Conservation (phyloP, 2,888 invertebrate species). For the Polietes domitor region DNA sequence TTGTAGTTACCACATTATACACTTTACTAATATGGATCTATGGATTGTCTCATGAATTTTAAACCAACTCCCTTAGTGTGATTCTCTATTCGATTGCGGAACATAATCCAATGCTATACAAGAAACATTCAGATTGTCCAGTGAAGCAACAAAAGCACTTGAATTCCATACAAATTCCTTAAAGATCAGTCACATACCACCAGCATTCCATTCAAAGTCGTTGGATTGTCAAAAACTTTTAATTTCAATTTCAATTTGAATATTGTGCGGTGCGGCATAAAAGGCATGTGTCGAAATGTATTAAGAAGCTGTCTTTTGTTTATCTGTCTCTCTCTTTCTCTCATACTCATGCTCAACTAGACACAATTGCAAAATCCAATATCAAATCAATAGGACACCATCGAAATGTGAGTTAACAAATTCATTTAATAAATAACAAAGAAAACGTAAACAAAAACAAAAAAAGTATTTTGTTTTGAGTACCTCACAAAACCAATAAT, state of each 20-base stretch:
- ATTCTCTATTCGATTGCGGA: background rate
- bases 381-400: background rate
- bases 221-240: background rate
- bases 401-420: background rate
- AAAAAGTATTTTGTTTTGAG: background rate
- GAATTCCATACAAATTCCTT: constrained; percentile 6
- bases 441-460: too few species aligned
- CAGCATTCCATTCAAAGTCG: background rate
- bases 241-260: background rate
- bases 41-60: too few species aligned
- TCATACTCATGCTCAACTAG: background rate
- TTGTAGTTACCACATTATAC: too few species aligned
- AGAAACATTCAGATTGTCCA: background rate
- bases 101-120: background rate
- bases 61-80: too few species aligned
- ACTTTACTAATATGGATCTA: too few species aligned
- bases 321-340: background rate
- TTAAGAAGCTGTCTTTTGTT: constrained; percentile 8
- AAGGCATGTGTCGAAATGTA: constrained; percentile 9
- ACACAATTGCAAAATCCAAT: background rate
- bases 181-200: background rate
- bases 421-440: background rate
- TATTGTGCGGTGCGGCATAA: background rate
- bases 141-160: background rate
- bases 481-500: constrained; percentile 3